Conservation (phyloP, 2,797 vertebrate species). For the Gymnopithys bicolor region DNA sequence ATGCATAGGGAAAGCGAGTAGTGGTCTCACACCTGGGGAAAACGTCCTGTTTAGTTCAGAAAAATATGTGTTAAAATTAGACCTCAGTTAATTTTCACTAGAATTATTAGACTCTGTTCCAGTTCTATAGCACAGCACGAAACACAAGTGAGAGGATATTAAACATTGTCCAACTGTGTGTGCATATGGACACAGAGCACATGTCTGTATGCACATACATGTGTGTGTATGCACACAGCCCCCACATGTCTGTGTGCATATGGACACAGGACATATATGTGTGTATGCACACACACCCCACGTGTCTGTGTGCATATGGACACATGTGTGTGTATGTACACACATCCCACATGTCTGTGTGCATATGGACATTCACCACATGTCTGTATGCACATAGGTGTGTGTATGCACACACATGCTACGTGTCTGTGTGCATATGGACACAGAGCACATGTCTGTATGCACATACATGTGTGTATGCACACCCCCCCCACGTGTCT, state of each 20-base stretch:
- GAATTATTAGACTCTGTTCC: constrained; percentile 51
- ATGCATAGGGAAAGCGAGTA: constrained; percentile 54
- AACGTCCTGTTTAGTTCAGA: constrained; percentile 50
- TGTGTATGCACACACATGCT: too few relatives aligned
- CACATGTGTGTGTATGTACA: too few relatives aligned
- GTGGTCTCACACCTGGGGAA: constrained; percentile 40
- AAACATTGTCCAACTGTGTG: constrained; percentile 60
- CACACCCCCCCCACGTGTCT: not conserved
- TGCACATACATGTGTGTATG: too few relatives aligned
- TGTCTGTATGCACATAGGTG: constrained; percentile 69
- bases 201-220: constrained; percentile 4
- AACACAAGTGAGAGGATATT: constrained; percentile 31
- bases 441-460: too few relatives aligned
- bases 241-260: too few relatives aligned
- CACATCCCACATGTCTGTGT: too few relatives aligned
- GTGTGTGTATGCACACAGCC: too few relatives aligned
- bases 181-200: constrained; percentile 59
- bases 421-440: too few relatives aligned
- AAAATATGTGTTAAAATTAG: constrained; percentile 58
- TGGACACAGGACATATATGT: too few relatives aligned
- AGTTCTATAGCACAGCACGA: constrained; percentile 47
- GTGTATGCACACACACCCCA: too few relatives aligned
- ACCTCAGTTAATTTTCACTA: constrained; percentile 45
- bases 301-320: too few relatives aligned
- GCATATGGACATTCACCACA: too few relatives aligned